phyloP scores from a whole-genome alignment of 2,113 vertebrate species.

The Chroicocephalus ridibundus region DNA sequence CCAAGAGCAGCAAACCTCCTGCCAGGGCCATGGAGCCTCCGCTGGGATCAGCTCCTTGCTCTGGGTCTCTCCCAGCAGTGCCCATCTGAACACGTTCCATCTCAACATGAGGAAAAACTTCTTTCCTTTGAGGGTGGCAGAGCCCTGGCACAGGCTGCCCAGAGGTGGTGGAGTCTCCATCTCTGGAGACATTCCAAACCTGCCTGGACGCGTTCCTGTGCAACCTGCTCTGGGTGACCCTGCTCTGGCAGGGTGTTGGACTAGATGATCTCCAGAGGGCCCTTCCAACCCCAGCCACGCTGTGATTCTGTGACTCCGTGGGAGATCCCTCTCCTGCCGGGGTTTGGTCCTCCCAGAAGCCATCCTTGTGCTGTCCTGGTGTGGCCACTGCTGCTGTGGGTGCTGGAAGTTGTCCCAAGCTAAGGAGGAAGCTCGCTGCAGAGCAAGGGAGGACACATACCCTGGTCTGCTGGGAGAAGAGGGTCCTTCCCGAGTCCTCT shows the following conservation, averaged over 20 bases:
- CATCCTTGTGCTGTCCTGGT: fast-evolving
- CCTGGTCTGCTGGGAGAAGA: not conserved
- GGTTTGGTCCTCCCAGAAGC: not conserved
- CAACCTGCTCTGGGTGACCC: not conserved
- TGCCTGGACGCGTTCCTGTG: not conserved
- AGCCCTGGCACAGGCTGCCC: not conserved
- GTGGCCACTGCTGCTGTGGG: not conserved
- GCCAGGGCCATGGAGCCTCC: fast-evolving
- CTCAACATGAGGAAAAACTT: not conserved
- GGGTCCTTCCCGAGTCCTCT: fast-evolving
- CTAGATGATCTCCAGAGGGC: not conserved
- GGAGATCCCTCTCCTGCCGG: fast-evolving
- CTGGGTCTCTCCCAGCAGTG: fast-evolving
- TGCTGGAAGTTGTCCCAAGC: fast-evolving
- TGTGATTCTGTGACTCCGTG: not conserved
- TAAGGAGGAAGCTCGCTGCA: not conserved
- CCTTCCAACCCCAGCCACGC: not conserved
- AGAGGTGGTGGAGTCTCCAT: not conserved
- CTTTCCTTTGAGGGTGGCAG: not conserved
- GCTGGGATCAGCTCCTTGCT: not conserved
- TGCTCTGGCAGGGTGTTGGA: not conserved
- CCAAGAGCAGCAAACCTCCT: not conserved
- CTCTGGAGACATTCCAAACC: not conserved
- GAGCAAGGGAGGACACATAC: not conserved
- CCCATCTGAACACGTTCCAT: not conserved